Conservation (phyloP, 2,888 invertebrate genomes). For the Eupeodes luniger region DNA sequence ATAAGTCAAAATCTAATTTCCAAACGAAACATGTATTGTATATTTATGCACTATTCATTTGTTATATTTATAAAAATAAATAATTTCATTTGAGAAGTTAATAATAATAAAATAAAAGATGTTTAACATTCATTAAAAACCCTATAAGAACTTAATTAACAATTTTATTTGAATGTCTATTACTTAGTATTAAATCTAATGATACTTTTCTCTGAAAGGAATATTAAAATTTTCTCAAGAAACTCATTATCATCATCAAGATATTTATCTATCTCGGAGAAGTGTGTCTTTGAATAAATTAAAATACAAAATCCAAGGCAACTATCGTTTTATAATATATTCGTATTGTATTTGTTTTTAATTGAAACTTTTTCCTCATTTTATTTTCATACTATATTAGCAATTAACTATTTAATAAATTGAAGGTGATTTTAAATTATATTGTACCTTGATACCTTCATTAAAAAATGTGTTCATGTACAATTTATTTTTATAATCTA, state of each 20-base stretch:
- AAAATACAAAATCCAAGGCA: neutral
- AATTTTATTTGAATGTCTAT: neutral
- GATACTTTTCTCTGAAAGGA: neutral
- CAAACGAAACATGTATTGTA: too few relatives aligned
- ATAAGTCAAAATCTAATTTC: too few relatives aligned
- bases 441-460: conserved; percentile 31
- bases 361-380: conserved; percentile 12
- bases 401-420: neutral
- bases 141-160: too few relatives aligned
- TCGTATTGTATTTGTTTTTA: neutral
- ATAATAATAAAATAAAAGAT: neutral
- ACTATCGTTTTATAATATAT: neutral
- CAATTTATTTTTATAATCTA: neutral
- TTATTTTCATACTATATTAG: neutral
- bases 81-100: neutral
- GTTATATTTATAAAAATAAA: too few relatives aligned
- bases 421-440: neutral
- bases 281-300: conserved; percentile 13
- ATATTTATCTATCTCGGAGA: neutral
- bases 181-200: neutral
- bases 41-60: too few relatives aligned
- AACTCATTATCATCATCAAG: conserved; percentile 4
- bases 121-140: neutral
- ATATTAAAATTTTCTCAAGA: neutral
- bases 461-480: neutral